Evolutionary conservation across 2,797 vertebrate genomes (phyloP).

Genomic region (Bovichtus variegatus): DNA sequence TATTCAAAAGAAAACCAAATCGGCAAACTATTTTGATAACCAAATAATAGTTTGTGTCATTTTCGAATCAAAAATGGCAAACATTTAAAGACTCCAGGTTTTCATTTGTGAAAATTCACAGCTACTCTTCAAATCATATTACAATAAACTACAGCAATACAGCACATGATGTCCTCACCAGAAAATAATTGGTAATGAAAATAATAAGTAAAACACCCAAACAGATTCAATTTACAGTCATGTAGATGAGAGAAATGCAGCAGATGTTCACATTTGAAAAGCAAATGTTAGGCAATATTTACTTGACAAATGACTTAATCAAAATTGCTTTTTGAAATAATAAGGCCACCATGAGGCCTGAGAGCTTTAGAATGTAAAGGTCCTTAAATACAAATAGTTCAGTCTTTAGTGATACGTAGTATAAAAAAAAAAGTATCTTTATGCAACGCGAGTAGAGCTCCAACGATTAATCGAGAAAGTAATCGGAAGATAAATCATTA

Average conservation of each 20-base stretch:
- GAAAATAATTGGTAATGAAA: background rate
- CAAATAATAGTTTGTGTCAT: too few species aligned
- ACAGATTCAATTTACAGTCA: background rate
- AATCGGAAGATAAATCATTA: background rate
- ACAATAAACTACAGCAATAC: background rate
- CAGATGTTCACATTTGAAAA: background rate
- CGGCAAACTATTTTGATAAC: background rate
- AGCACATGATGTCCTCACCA: background rate
- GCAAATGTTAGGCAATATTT: background rate
- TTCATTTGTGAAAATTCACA: background rate
- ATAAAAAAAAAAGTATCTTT: background rate
- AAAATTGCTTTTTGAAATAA: background rate
- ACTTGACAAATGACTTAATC: background rate
- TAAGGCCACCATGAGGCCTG: background rate
- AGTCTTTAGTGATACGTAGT: too few species aligned
- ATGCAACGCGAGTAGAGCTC: background rate
- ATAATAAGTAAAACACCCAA: background rate
- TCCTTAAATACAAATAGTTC: background rate
- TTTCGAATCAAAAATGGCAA: background rate
- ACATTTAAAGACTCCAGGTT: background rate
- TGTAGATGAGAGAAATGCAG: background rate
- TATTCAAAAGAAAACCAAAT: background rate
- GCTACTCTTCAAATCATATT: background rate
- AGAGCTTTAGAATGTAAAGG: background rate
- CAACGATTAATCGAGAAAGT: background rate